A percentile compares a stretch with the other conserved stretches of the same genome.
These are phyloP conservation scores for Bellardia bayeri DNA, from an alignment of 2,888 invertebrate species.

Conservation along the genomic window DNA sequence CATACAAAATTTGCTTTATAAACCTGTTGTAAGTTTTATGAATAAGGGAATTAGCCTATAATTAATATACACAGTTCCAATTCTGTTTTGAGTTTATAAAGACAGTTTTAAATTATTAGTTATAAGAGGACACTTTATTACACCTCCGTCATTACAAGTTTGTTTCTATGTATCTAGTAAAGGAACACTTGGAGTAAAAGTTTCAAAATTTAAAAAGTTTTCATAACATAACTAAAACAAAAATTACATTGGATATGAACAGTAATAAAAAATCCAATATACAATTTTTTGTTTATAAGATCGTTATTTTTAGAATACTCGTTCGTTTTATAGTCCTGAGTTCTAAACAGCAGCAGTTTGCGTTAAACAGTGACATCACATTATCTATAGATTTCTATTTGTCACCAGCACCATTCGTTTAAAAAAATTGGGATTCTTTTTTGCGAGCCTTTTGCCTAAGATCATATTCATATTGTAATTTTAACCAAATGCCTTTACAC, in stretches of 20 bases:
- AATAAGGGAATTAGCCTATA: too few relatives aligned
- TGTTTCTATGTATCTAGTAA: not conserved
- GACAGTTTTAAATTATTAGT: too few relatives aligned
- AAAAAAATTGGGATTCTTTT: not conserved
- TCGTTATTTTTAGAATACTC: not conserved
- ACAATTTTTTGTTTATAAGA: not conserved
- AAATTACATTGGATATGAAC: not conserved
- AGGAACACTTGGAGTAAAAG: not conserved
- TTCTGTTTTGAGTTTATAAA: too few relatives aligned
- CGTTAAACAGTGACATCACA: not conserved
- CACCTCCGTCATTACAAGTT: not conserved
- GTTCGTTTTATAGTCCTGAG: slow-evolving; percentile 11
- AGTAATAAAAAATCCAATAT: not conserved
- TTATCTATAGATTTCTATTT: not conserved
- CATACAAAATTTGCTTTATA: too few relatives aligned
- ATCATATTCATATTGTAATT: slow-evolving; percentile 86
- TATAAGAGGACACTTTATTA: not conserved
- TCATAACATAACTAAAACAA: not conserved
- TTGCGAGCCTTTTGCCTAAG: slow-evolving; percentile 65
- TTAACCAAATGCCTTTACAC: slow-evolving; percentile 95
- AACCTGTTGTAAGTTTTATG: too few relatives aligned
- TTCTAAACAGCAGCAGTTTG: not conserved
- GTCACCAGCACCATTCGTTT: slow-evolving; percentile 1
- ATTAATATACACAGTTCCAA: too few relatives aligned
- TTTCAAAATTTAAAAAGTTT: not conserved